Evolutionary conservation across 2,888 invertebrate species (phyloP).

Genomic region (Campoletis raptor): DNA sequence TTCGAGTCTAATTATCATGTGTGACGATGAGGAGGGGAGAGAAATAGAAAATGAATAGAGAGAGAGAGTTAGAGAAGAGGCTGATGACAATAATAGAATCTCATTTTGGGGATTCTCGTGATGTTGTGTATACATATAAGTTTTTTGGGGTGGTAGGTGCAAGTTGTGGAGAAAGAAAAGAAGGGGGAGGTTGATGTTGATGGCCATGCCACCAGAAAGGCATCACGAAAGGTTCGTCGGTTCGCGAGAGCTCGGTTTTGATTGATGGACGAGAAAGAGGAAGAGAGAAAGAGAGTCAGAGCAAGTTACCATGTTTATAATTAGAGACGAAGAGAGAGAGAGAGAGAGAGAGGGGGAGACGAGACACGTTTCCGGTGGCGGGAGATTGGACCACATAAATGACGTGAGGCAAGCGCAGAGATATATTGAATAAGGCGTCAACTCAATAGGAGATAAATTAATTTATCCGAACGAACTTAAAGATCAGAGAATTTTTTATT

Average conservation of each 20-base stretch:
- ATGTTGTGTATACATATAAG: slow-evolving; percentile 4
- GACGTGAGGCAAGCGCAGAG: slow-evolving; percentile 52
- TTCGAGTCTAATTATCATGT: slow-evolving; percentile 35
- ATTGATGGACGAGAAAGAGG: slow-evolving; percentile 82
- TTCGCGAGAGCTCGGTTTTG: slow-evolving; percentile 72
- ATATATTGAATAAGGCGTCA: slow-evolving; percentile 57
- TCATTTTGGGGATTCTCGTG: slow-evolving; percentile 36
- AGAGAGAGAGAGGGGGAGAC: slow-evolving; percentile 46
- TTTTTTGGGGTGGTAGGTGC: slow-evolving; percentile 29
- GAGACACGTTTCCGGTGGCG: slow-evolving; percentile 71
- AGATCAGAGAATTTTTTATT: background rate
- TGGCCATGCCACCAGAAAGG: slow-evolving; percentile 57
- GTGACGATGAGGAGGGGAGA: slow-evolving; percentile 8
- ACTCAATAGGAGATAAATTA: slow-evolving; percentile 54
- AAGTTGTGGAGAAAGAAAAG: background rate
- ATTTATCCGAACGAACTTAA: slow-evolving; percentile 8
- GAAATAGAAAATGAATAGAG: background rate
- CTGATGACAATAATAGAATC: slow-evolving; percentile 64
- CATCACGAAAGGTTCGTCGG: slow-evolving; percentile 66
- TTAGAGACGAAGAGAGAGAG: slow-evolving; percentile 78
- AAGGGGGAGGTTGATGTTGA: slow-evolving; percentile 32
- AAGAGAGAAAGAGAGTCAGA: slow-evolving; percentile 63
- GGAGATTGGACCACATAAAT: slow-evolving; percentile 69
- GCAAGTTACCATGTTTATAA: slow-evolving; percentile 83
- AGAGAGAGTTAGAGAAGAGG: background rate